Percentiles rank a stretch among this genome's conserved stretches.
Evolutionary conservation across 1,140 invertebrate species (phyloP).

Genomic region (Forficula auricularia): DNA sequence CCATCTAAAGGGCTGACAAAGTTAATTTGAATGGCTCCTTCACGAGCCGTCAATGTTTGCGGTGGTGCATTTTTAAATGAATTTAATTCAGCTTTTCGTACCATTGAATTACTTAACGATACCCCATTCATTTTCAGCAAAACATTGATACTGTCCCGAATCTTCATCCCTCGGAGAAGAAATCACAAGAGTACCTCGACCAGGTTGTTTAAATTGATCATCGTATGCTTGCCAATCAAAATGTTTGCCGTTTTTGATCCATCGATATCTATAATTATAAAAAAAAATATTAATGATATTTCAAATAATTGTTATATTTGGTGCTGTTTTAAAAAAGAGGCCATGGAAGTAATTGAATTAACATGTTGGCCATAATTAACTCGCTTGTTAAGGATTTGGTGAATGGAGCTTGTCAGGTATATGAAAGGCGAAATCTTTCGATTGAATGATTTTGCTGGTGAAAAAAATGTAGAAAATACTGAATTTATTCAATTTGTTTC

Average conservation of each 20-base stretch:
- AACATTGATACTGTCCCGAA: conserved; percentile 89
- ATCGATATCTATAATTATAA: conserved; percentile 56
- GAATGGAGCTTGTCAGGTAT: no score
- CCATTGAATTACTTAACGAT: conserved; percentile 80
- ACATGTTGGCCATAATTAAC: no score
- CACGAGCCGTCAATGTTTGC: conserved; percentile 44
- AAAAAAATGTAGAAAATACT: no score
- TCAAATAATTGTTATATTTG: no score
- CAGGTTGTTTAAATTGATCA: conserved; percentile 81
- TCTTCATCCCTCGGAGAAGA: conserved; percentile 77
- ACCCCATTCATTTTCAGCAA: conserved; percentile 88
- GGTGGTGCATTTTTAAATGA: conserved; percentile 66
- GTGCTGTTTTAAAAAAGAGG: no score
- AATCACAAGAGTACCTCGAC: conserved; percentile 78
- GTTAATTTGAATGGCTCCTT: conserved; percentile 72
- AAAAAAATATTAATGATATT: no score
- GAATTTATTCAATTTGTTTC: no score
- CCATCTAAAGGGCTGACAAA: conserved; percentile 82
- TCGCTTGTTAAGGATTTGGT: no score
- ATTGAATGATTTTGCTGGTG: no score
- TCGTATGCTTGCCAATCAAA: conserved; percentile 83
- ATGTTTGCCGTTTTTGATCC: conserved; percentile 89
- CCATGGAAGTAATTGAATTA: no score
- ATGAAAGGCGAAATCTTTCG: no score
- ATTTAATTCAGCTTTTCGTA: conserved; percentile 85